Percentiles rank a stretch among this genome's conserved stretches.
Evolutionary conservation across 2,888 invertebrate species (phyloP).

Genomic region (Arctia plantaginis): DNA sequence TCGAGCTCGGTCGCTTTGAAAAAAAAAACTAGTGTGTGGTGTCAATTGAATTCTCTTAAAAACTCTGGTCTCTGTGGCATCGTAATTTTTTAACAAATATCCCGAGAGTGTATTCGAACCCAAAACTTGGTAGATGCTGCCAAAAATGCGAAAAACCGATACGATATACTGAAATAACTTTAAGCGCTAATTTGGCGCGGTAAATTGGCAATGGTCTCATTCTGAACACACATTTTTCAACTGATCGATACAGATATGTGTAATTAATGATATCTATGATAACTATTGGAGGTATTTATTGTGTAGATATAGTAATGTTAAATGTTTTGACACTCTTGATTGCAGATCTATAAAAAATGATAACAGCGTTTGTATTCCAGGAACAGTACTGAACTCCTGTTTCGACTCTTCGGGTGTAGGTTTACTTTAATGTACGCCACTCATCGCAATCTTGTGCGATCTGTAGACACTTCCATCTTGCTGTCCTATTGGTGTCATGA

Average conservation of each 20-base stretch:
- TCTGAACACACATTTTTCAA: not conserved
- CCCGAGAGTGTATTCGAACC: slow-evolving; percentile 63
- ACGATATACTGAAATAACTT: slow-evolving; percentile 28
- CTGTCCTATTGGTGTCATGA: no score
- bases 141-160: slow-evolving; percentile 42
- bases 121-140: slow-evolving; percentile 56
- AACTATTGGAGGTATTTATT: not conserved
- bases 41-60: slow-evolving; percentile 70
- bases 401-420: no score
- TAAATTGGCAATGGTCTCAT: slow-evolving; percentile 27
- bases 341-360: no score
- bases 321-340: no score
- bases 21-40: slow-evolving; percentile 60
- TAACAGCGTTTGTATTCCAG: no score
- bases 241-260: not conserved
- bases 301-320: not conserved
- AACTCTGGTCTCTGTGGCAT: slow-evolving; percentile 56
- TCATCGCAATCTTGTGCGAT: no score
- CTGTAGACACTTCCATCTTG: no score
- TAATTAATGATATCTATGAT: not conserved
- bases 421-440: no score
- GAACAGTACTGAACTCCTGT: no score
- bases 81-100: slow-evolving; percentile 72
- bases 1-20: slow-evolving; percentile 59
- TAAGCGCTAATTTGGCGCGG: slow-evolving; percentile 34